These are phyloP conservation scores for Trissolcus japonicus DNA, from an alignment of 2,888 invertebrate genomes.

Conservation along the genomic window DNA sequence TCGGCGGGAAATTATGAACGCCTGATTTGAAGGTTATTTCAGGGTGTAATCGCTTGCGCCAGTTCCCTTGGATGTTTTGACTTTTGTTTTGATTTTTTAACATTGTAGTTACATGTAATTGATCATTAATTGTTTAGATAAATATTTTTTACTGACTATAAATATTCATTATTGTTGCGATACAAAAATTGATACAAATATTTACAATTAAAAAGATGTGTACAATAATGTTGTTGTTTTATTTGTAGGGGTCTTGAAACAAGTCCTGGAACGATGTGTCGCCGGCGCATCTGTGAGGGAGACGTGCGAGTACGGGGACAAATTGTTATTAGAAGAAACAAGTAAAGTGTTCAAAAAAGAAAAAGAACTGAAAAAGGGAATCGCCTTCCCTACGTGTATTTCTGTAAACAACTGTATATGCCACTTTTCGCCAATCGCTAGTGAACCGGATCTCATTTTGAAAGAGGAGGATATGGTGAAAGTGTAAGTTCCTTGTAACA, in stretches of 20 bases:
- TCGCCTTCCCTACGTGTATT: slow-evolving; percentile 99
- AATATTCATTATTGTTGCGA: not conserved
- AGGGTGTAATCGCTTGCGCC: too few species aligned
- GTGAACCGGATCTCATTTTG: slow-evolving; percentile 90
- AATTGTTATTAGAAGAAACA: slow-evolving; percentile 91
- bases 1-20: slow-evolving; percentile 1
- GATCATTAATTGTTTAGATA: not conserved
- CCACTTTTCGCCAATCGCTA: slow-evolving; percentile 97
- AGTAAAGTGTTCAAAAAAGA: slow-evolving; percentile 98
- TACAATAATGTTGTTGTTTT: too few species aligned
- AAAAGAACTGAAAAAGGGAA: slow-evolving; percentile 97
- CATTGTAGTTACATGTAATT: too few species aligned
- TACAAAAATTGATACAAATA: not conserved
- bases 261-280: slow-evolving; percentile 90
- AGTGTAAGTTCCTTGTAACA: slow-evolving; percentile 84
- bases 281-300: slow-evolving; percentile 92
- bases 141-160: not conserved
- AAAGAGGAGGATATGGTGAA: slow-evolving; percentile 97
- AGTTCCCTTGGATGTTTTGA: too few species aligned
- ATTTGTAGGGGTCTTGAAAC: slow-evolving; percentile 90
- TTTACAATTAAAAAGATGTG: not conserved
- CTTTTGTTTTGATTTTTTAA: too few species aligned
- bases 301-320: slow-evolving; percentile 95
- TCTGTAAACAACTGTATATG: slow-evolving; percentile 99
- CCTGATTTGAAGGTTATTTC: not conserved